Evolutionary conservation across 2,797 vertebrate species (phyloP).

Genomic region (Hippocampus kuda): DNA sequence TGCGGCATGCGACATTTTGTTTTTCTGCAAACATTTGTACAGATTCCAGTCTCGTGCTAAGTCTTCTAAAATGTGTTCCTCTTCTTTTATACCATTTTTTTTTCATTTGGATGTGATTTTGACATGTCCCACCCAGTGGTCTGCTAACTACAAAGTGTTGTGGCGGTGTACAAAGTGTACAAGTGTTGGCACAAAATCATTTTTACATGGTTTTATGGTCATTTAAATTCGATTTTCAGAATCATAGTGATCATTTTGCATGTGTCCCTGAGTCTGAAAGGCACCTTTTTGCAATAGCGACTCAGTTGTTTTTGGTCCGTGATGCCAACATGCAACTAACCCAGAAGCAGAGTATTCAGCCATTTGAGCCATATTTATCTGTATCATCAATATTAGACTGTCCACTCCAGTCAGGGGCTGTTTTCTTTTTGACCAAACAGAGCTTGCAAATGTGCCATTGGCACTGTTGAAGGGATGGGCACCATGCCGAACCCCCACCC

Average conservation of each 20-base stretch:
- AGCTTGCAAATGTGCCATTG: slow-evolving; percentile 48
- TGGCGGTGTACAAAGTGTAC: too few relatives aligned
- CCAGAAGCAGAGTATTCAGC: neutral
- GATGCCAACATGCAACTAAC: neutral
- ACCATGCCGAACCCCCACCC: slow-evolving; percentile 40
- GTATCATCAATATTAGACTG: slow-evolving; percentile 29
- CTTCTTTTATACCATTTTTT: neutral
- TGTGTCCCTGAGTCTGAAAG: neutral
- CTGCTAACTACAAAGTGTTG: neutral
- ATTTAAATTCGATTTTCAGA: neutral
- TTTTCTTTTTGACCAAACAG: slow-evolving; percentile 39
- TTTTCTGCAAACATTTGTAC: neutral
- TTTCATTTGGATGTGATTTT: neutral
- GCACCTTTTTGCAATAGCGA: neutral
- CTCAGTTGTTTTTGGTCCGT: neutral
- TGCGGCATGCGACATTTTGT: too few relatives aligned
- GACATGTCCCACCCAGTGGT: too few relatives aligned
- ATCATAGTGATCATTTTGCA: neutral
- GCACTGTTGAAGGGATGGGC: slow-evolving; percentile 53
- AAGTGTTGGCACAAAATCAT: neutral
- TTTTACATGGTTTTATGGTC: neutral
- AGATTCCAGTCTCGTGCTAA: neutral
- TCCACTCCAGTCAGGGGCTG: slow-evolving; percentile 22
- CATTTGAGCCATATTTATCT: slow-evolving; percentile 9
- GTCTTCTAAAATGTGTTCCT: neutral